Percentiles rank a stretch among this genome's conserved stretches.
Evolutionary conservation across 2,888 invertebrate genomes (phyloP).

Genomic region (Aromia moschata): DNA sequence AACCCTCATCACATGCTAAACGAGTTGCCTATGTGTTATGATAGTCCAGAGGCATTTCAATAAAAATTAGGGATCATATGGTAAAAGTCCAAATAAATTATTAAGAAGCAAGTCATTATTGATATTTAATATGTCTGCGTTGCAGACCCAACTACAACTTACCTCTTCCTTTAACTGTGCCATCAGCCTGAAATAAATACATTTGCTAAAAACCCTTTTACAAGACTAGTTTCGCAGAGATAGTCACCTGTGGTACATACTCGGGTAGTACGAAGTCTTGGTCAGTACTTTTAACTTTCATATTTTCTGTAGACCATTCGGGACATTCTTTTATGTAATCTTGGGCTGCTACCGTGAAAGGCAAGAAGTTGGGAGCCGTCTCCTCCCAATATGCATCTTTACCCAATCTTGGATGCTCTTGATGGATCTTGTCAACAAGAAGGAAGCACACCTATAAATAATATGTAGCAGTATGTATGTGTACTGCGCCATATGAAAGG

Average conservation of each 20-base stretch:
- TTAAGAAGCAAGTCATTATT: too few relatives aligned
- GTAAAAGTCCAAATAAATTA: too few relatives aligned
- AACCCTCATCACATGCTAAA: too few relatives aligned
- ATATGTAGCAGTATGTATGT: neutral
- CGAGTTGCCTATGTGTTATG: too few relatives aligned
- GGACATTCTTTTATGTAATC: slow-evolving; percentile 84
- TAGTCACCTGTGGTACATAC: slow-evolving; percentile 32
- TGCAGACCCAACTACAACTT: neutral
- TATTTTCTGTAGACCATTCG: slow-evolving; percentile 82
- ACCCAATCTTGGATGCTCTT: slow-evolving; percentile 86
- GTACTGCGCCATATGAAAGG: neutral
- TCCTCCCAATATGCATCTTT: slow-evolving; percentile 89
- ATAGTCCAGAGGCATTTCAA: too few relatives aligned
- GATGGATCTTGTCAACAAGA: slow-evolving; percentile 92
- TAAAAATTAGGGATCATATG: too few relatives aligned
- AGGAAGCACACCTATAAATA: slow-evolving; percentile 80
- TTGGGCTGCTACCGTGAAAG: slow-evolving; percentile 86
- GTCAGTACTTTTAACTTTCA: slow-evolving; percentile 75
- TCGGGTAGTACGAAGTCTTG: slow-evolving; percentile 57
- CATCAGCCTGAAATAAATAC: slow-evolving; percentile 25
- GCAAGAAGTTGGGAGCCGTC: slow-evolving; percentile 69
- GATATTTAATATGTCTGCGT: too few relatives aligned
- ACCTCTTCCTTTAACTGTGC: slow-evolving; percentile 10
- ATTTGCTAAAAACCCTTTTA: neutral
- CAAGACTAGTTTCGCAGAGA: neutral